Conservation (phyloP, 2,888 invertebrate genomes). For the Clivina fossor region DNA sequence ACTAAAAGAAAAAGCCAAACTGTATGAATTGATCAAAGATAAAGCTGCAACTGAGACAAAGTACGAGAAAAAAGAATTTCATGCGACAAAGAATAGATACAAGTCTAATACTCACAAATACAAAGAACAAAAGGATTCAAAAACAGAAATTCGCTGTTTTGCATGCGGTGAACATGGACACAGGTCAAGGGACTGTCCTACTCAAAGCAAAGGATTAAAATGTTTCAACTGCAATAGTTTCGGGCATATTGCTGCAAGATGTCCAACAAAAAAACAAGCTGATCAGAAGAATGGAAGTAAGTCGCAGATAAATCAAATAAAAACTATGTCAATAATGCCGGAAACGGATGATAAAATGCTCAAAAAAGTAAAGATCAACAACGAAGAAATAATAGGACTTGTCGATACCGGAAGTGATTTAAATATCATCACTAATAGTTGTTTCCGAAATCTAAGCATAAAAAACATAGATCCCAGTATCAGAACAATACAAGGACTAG, state of each 20-base stretch:
- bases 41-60: neutral
- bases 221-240: constrained; percentile 13
- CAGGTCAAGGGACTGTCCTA: constrained; percentile 9
- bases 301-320: too few species aligned
- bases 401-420: constrained; percentile 30
- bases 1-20: neutral
- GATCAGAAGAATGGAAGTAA: too few species aligned
- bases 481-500: neutral
- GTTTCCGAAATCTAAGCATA: too few species aligned
- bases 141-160: constrained; percentile 11
- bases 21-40: constrained; percentile 3
- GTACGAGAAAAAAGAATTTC: too few species aligned
- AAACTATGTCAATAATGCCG: too few species aligned
- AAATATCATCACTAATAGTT: constrained; percentile 3
- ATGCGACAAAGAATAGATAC: too few species aligned
- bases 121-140: too few species aligned
- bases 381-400: constrained; percentile 1
- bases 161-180: constrained; percentile 9
- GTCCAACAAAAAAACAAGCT: too few species aligned
- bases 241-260: constrained; percentile 11
- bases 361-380: neutral
- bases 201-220: constrained; percentile 9
- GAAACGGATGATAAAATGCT: neutral
- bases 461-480: too few species aligned
- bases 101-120: too few species aligned